Evolutionary conservation across 2,888 invertebrate genomes (phyloP).

Genomic region (Diabrotica balteata): DNA sequence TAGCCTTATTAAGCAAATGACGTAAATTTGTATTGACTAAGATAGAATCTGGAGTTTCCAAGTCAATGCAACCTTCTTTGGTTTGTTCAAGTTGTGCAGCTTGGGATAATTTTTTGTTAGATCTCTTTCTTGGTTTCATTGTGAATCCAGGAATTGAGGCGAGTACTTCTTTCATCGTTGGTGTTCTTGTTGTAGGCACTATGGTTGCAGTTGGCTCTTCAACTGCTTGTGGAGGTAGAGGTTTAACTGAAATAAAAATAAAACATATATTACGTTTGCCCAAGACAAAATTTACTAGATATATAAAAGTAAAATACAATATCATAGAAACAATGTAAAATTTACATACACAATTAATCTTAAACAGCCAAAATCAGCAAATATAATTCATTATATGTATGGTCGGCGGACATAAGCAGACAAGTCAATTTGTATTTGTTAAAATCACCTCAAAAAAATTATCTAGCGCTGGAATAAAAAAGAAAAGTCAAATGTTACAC

Average conservation of each 20-base stretch:
- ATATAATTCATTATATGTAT: no score
- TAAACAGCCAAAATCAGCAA: no score
- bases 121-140: conserved; percentile 79
- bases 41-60: conserved; percentile 96
- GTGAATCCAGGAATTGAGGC: conserved; percentile 91
- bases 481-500: no score
- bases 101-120: conserved; percentile 84
- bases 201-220: conserved; percentile 53
- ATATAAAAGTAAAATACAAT: no score
- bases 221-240: conserved; percentile 71
- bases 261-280: no score
- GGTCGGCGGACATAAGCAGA: no score
- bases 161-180: conserved; percentile 84
- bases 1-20: conserved; percentile 88
- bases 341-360: no score
- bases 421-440: no score
- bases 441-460: no score
- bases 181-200: conserved; percentile 57
- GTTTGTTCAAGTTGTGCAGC: conserved; percentile 93
- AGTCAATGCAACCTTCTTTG: conserved; percentile 91
- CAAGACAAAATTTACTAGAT: no score
- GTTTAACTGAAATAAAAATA: conserved; percentile 66
- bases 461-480: no score
- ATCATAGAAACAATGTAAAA: no score
- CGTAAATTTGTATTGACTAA: conserved; percentile 91